Conservation (phyloP, 1,140 invertebrate genomes). For the Contarinia nasturtii region DNA sequence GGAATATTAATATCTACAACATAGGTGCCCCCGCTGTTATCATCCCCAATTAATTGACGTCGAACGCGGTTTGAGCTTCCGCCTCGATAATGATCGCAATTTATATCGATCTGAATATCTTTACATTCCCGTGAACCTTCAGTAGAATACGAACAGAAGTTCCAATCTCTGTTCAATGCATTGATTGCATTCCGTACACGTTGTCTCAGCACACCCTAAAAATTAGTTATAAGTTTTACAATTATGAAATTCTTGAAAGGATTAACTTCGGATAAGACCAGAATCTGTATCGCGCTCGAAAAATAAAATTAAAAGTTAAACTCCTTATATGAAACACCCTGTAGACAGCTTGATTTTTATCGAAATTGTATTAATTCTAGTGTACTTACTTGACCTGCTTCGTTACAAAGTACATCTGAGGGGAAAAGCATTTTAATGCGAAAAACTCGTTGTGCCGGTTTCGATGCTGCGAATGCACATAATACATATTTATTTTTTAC, state of each 20-base stretch:
- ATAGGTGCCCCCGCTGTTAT: constrained; percentile 51
- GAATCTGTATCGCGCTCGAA: too few species aligned
- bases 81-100: constrained; percentile 51
- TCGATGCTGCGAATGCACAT: constrained; percentile 35
- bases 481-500: neutral
- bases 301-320: too few species aligned
- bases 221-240: too few species aligned
- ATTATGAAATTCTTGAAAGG: too few species aligned
- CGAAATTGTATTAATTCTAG: too few species aligned
- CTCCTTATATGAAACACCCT: too few species aligned
- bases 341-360: too few species aligned
- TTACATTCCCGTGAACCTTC: constrained; percentile 57
- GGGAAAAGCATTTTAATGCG: constrained; percentile 86
- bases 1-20: constrained; percentile 58
- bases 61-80: constrained; percentile 36
- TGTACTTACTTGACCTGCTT: constrained; percentile 54
- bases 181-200: constrained; percentile 75
- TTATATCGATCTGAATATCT: constrained; percentile 72
- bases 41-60: constrained; percentile 36
- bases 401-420: constrained; percentile 80
- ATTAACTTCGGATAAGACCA: too few species aligned
- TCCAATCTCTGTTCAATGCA: constrained; percentile 79
- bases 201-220: constrained; percentile 59
- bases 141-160: constrained; percentile 77
- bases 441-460: constrained; percentile 77